Evolutionary conservation across 2,888 invertebrate species (phyloP), one percentile per base, ranked within the genome.

Genomic region (Chironomus tentans): DNA sequence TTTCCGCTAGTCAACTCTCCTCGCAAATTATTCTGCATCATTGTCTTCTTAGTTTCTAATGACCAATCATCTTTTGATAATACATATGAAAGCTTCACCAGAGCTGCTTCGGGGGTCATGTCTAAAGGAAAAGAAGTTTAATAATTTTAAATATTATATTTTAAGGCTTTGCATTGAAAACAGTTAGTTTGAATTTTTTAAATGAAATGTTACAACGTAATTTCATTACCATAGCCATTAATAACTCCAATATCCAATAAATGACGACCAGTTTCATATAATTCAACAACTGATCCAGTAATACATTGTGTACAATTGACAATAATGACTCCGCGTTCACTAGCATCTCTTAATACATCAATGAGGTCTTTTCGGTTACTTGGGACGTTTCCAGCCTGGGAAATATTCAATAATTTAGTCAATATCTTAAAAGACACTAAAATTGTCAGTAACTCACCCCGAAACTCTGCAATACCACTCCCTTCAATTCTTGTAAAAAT

Each of bases 271-370:
- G 95, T 91, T 81, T 93, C 93, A 81, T 98, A 98, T 0, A 91
- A 85, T 7, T 90, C 86, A 1, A 88, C 86, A 0, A 98, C 97
- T 1, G 90, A 85, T 0, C 98, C 98, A 71, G 88, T 89, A 0
- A 87, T 84, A 81, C 98, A 98, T 82, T 98, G 98, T 0, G 97
- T 95, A 78, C 94, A 93, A 83, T 97, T 98, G 2, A 98, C 89
- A 47, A 97, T 88, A 50, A 98, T 89, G 0, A 97, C 89, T 0
- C 94, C 95, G 12, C 93, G 85, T 7, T 88, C 83, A 0, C 91
- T 86, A 0, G 97, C 96, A 0, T 86, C 85, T 38, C 85, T 85
- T 21, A 98, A 84, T 78, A 89, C 92, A 0, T 88, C 85, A 6
- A 96, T 83, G 1, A 98, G 85, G 79, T 97, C 97, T n/a, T 85